Evolutionary conservation across 2,113 vertebrate species (phyloP).

Genomic region (Pantherophis guttatus): DNA sequence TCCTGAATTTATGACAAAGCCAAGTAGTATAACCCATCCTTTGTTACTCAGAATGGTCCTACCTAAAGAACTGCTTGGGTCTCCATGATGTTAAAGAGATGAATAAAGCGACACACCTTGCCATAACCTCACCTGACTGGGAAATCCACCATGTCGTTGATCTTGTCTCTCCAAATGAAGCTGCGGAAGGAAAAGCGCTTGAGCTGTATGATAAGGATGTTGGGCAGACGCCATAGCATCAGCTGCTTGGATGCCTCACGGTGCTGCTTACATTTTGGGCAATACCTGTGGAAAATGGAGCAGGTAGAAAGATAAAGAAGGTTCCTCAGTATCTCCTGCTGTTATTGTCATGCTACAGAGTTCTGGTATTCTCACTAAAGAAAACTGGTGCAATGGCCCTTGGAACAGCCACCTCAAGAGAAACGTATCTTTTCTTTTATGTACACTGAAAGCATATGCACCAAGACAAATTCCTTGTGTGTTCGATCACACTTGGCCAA

Average conservation of each 20-base stretch:
- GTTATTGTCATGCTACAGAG: background rate
- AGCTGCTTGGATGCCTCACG: constrained; percentile 95
- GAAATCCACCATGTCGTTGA: constrained; percentile 98
- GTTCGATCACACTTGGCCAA: too few relatives aligned
- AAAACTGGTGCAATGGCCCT: background rate
- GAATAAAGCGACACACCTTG: background rate
- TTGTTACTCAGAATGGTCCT: background rate
- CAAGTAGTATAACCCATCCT: background rate
- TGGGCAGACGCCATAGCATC: constrained; percentile 93
- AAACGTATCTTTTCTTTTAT: background rate
- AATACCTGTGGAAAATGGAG: constrained; percentile 76
- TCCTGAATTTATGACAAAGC: background rate
- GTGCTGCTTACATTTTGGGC: constrained; percentile 97
- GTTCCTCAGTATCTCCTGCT: background rate
- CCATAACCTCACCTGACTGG: constrained; percentile 82
- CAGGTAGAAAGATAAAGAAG: fast-evolving
- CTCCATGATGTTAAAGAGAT: background rate
- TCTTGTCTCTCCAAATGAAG: constrained; percentile 99
- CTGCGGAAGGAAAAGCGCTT: constrained; percentile 99
- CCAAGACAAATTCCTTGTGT: too few relatives aligned
- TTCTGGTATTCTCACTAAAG: background rate
- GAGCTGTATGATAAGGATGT: constrained; percentile 95
- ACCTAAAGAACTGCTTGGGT: background rate
- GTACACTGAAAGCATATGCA: too few relatives aligned
- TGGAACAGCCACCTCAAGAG: background rate